phyloP scores from a whole-genome alignment of 2,888 invertebrate genomes.

The Bellardia bayeri region DNA sequence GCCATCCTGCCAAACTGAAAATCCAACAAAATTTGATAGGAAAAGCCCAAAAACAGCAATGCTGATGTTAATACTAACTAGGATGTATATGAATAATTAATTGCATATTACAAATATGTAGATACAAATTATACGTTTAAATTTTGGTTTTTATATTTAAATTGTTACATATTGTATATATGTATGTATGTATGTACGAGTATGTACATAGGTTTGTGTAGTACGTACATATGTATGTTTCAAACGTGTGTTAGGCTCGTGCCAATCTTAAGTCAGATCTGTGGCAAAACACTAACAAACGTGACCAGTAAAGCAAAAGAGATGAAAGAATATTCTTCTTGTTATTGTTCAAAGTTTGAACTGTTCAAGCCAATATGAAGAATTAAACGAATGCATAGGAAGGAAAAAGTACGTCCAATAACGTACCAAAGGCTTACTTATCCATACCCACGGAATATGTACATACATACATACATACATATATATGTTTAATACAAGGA shows the following conservation, averaged over 20 bases:
- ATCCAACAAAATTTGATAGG: no score
- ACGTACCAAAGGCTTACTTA: conserved; percentile 25
- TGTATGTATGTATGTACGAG: no score
- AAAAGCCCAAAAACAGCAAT: no score
- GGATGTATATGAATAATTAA: neutral
- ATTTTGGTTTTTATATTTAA: neutral
- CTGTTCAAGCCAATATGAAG: conserved; percentile 8
- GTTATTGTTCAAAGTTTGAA: neutral
- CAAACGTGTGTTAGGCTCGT: conserved; percentile 82
- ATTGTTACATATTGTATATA: no score
- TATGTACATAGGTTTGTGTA: no score
- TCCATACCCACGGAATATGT: conserved; percentile 8
- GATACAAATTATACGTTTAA: conserved; percentile 44
- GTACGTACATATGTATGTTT: conserved; percentile 8
- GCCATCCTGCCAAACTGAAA: no score
- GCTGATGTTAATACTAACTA: no score
- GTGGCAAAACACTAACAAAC: conserved; percentile 36
- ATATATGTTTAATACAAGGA: neutral
- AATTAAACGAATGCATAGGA: neutral
- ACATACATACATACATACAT: neutral
- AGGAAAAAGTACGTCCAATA: conserved; percentile 32
- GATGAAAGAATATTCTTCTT: conserved; percentile 37
- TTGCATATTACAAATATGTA: conserved; percentile 3
- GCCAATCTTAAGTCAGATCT: conserved; percentile 74
- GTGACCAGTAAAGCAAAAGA: conserved; percentile 18